phyloP scores from a whole-genome alignment of 2,888 invertebrate genomes.

The Lordiphosa fenestrarum region DNA sequence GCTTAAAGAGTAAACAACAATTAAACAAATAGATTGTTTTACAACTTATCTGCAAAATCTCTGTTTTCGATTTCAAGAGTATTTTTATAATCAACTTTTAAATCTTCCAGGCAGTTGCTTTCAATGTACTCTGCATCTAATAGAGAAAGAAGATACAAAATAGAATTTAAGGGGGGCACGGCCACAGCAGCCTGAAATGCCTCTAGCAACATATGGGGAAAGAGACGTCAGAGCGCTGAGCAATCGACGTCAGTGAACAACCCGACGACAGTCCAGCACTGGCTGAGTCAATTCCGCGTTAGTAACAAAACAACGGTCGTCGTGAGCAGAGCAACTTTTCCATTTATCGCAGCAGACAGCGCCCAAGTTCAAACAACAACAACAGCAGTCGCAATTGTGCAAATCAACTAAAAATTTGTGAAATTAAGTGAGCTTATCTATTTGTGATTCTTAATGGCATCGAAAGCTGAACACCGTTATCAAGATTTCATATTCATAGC shows the following conservation, averaged over 20 bases:
- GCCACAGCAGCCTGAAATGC: slow-evolving; percentile 24
- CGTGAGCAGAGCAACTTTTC: slow-evolving; percentile 57
- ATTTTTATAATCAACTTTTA: too few relatives aligned
- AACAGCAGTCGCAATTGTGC: slow-evolving; percentile 32
- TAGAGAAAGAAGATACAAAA: background rate
- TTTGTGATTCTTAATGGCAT: slow-evolving; percentile 68
- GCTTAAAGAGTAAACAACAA: background rate
- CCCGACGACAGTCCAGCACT: slow-evolving; percentile 38
- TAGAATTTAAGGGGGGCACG: slow-evolving; percentile 49
- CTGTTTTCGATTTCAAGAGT: too few relatives aligned
- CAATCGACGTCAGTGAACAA: slow-evolving; percentile 30
- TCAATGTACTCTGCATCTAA: background rate
- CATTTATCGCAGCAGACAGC: slow-evolving; percentile 41
- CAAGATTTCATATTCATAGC: slow-evolving; percentile 75
- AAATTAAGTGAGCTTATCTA: slow-evolving; percentile 33
- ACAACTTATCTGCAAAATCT: too few relatives aligned
- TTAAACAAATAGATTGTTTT: too few relatives aligned
- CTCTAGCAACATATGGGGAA: background rate
- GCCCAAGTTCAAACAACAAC: slow-evolving; percentile 12
- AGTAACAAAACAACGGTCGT: slow-evolving; percentile 66
- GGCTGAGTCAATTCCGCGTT: slow-evolving; percentile 34
- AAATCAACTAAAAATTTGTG: slow-evolving; percentile 53
- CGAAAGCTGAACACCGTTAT: slow-evolving; percentile 63
- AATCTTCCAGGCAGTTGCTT: too few relatives aligned
- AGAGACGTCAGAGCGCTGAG: background rate